Evolutionary conservation across 2,113 vertebrate species (phyloP).

Genomic region (Paradoxurus hermaphroditus): DNA sequence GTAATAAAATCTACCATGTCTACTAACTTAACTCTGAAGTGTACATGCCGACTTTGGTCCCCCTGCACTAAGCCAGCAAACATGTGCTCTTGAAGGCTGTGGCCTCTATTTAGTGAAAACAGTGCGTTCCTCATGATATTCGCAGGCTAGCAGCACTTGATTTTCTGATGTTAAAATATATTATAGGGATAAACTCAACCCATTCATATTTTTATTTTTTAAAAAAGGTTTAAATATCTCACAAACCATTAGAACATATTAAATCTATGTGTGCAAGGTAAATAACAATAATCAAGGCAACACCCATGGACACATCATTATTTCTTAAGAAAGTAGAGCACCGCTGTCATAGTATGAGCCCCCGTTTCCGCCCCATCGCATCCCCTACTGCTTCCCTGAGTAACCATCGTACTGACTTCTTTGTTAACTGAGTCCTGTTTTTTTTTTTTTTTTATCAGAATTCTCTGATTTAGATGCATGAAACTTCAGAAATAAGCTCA

Average conservation of each 20-base stretch:
- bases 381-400: background rate
- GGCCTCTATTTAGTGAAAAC: background rate
- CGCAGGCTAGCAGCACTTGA: background rate
- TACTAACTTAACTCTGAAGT: background rate
- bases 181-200: background rate
- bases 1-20: background rate
- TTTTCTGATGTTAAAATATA: conserved; percentile 16
- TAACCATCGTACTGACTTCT: background rate
- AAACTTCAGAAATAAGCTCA: background rate
- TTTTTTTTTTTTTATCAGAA: background rate
- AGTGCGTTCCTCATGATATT: background rate
- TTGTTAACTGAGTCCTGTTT: background rate
- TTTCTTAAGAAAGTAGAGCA: background rate
- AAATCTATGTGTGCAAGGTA: background rate
- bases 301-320: background rate
- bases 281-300: background rate
- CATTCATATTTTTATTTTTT: background rate
- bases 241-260: background rate
- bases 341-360: background rate
- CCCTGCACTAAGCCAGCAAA: background rate
- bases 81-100: background rate
- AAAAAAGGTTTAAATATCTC: background rate
- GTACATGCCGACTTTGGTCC: background rate
- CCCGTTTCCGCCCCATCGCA: background rate
- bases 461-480: background rate